Conservation (phyloP, 2,797 vertebrate genomes). For the Florisuga fusca region DNA sequence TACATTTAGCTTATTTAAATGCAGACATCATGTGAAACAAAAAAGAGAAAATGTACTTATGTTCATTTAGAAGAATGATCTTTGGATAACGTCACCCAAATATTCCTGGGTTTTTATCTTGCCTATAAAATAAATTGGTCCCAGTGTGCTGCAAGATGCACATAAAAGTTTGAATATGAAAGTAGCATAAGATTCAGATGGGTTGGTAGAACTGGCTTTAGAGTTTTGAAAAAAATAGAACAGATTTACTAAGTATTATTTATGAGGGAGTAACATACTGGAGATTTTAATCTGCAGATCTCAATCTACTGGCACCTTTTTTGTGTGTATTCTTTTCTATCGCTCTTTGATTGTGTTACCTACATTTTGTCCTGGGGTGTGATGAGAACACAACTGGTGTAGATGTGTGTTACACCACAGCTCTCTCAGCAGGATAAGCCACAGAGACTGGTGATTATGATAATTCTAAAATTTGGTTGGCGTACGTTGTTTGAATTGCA, state of each 20-base stretch:
- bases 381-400: background rate
- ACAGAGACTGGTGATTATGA: background rate
- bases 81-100: slow-evolving; percentile 55
- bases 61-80: slow-evolving; percentile 42
- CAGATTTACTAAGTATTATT: background rate
- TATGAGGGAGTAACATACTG: background rate
- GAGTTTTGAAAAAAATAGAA: background rate
- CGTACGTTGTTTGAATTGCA: accelerated
- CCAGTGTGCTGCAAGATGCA: slow-evolving; percentile 45
- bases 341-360: accelerated
- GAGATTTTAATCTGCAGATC: background rate
- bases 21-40: slow-evolving; percentile 32
- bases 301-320: background rate
- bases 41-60: slow-evolving; percentile 16
- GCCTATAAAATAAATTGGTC: slow-evolving; percentile 60
- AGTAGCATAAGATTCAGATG: slow-evolving; percentile 43
- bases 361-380: background rate
- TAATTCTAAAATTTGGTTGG: background rate
- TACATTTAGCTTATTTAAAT: slow-evolving; percentile 29
- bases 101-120: slow-evolving; percentile 42
- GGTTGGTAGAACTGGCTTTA: background rate
- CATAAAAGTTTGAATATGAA: slow-evolving; percentile 44
- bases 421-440: accelerated
- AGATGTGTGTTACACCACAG: background rate
- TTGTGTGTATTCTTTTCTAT: background rate